These are phyloP conservation scores for Silurus glanis DNA, from an alignment of 2,113 vertebrate species.

Conservation along the genomic window DNA sequence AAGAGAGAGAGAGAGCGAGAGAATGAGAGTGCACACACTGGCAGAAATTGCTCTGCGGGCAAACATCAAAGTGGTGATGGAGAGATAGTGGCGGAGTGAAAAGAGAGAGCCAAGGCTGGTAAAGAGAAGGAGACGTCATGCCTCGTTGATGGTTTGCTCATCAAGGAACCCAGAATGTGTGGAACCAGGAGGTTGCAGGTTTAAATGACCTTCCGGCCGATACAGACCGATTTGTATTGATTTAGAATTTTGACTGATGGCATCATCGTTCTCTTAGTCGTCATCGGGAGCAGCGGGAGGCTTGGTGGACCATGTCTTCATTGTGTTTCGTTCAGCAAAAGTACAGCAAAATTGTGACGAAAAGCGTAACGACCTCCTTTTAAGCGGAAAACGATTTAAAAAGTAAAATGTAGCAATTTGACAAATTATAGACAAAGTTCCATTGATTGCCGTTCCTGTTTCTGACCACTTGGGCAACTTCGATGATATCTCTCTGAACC, in stretches of 20 bases:
- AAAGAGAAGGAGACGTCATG: background rate
- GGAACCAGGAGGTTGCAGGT: background rate
- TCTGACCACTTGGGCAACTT: no score
- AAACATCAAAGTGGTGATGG: slow-evolving; percentile 55
- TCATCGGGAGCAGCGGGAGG: background rate
- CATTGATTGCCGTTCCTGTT: no score
- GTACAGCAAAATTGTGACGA: no score
- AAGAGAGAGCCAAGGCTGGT: background rate
- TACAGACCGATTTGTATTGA: background rate
- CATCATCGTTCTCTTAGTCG: background rate
- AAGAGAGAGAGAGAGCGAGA: slow-evolving; percentile 12
- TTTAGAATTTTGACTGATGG: background rate
- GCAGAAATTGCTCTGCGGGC: slow-evolving; percentile 42
- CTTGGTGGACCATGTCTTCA: background rate
- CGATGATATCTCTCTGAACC: no score
- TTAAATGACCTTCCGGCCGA: background rate
- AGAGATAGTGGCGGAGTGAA: slow-evolving; percentile 23
- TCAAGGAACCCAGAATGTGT: background rate
- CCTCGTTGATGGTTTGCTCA: no score
- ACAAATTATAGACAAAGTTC: no score
- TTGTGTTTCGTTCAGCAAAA: background rate
- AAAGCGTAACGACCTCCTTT: no score
- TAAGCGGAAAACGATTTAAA: no score
- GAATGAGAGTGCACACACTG: slow-evolving; percentile 33
- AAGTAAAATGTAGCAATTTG: no score